These are phyloP conservation scores for Danaus chrysippus DNA, from an alignment of 2,888 invertebrate species.

Conservation along the genomic window DNA sequence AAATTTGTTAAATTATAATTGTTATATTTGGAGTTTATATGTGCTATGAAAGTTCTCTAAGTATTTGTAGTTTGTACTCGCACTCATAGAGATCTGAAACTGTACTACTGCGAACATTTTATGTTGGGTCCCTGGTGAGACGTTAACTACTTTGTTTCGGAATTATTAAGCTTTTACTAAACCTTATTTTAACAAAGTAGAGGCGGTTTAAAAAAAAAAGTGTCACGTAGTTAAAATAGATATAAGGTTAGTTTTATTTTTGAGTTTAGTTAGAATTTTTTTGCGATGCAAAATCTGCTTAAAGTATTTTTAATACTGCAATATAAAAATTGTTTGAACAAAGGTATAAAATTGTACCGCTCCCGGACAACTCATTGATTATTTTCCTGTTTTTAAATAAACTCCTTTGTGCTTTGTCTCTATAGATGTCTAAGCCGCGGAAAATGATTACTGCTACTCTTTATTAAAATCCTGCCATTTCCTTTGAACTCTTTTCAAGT, in stretches of 20 bases:
- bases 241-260: no score
- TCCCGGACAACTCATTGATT: constrained; percentile 15
- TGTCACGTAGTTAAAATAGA: no score
- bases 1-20: background rate
- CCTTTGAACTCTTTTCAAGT: constrained; percentile 20
- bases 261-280: no score
- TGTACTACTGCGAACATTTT: background rate
- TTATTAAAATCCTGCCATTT: constrained; percentile 25
- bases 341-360: constrained; percentile 1
- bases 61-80: background rate
- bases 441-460: constrained; percentile 26
- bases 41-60: background rate
- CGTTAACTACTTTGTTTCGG: no score
- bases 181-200: no score
- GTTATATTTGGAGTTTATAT: background rate
- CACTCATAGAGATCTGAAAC: background rate
- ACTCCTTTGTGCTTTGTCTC: constrained; percentile 23
- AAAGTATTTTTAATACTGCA: background rate
- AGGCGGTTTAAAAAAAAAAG: no score
- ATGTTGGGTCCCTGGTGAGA: no score
- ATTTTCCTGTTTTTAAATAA: constrained; percentile 21
- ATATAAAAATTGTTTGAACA: background rate
- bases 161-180: no score
- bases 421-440: constrained; percentile 24
- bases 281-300: no score